phyloP scores from a whole-genome alignment of 1,140 invertebrate species.

The Drosophila sproati region DNA sequence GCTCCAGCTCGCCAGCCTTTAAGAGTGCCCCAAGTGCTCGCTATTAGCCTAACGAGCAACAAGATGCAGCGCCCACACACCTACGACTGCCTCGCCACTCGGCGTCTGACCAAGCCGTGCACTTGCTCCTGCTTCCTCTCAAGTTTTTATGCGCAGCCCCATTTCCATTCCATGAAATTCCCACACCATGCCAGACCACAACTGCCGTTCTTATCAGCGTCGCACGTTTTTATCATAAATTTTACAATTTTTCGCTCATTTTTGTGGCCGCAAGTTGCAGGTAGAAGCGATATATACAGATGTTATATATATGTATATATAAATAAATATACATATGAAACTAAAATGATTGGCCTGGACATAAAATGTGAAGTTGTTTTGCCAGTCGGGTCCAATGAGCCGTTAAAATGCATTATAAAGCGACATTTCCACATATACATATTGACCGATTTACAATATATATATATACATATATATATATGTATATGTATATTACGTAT shows the following conservation, averaged over 20 bases:
- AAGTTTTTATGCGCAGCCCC: not conserved
- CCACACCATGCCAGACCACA: not conserved
- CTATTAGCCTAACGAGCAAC: slow-evolving; percentile 74
- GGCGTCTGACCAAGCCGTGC: slow-evolving; percentile 19
- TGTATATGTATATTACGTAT: slow-evolving; percentile 14
- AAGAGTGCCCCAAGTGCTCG: slow-evolving; percentile 25
- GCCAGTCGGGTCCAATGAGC: slow-evolving; percentile 25
- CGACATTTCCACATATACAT: slow-evolving; percentile 1
- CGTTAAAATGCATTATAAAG: slow-evolving; percentile 49
- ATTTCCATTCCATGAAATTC: not conserved
- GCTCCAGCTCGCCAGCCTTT: slow-evolving; percentile 4
- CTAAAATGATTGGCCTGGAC: slow-evolving; percentile 17
- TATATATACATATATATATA: slow-evolving; percentile 1
- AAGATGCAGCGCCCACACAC: slow-evolving; percentile 49
- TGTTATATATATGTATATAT: slow-evolving; percentile 1
- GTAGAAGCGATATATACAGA: slow-evolving; percentile 7
- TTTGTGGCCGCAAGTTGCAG: slow-evolving; percentile 40
- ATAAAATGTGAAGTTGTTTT: slow-evolving; percentile 35
- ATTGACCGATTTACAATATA: not conserved
- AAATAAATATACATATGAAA: slow-evolving; percentile 2
- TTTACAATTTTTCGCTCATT: slow-evolving; percentile 64
- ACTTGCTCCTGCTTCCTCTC: slow-evolving; percentile 9
- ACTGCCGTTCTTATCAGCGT: slow-evolving; percentile 64
- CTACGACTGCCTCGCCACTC: not conserved
- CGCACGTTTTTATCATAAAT: slow-evolving; percentile 80